A percentile compares a stretch with the other conserved stretches of the same genome.
Conservation (phyloP, 1,140 invertebrate genomes). For the Drosophila ananassae region DNA sequence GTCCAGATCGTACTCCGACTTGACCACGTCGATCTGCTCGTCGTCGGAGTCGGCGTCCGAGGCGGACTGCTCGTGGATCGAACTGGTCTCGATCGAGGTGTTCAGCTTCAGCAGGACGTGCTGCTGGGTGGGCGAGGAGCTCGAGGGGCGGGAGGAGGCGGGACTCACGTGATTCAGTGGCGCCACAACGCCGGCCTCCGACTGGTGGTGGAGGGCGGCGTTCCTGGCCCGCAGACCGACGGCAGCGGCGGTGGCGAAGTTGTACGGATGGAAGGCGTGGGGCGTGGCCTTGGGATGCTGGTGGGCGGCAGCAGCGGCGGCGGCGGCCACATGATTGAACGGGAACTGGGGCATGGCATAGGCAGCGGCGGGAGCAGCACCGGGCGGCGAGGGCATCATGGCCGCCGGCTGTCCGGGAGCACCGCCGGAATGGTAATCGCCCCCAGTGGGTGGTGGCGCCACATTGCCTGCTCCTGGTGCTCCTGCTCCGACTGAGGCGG, state of each 20-base stretch:
- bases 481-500: conserved; percentile 24
- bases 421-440: conserved; percentile 42
- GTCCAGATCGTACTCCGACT: conserved; percentile 88
- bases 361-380: conserved; percentile 65
- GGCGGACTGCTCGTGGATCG: conserved; percentile 87
- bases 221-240: conserved; percentile 77
- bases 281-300: conserved; percentile 56
- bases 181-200: conserved; percentile 8
- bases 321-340: conserved; percentile 84
- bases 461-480: background rate
- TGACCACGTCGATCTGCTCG: conserved; percentile 89
- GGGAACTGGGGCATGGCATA: conserved; percentile 84
- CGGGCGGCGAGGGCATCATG: conserved; percentile 84
- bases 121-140: conserved; percentile 85
- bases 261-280: conserved; percentile 81
- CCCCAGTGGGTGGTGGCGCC: conserved; percentile 9
- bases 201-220: conserved; percentile 60
- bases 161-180: conserved; percentile 84
- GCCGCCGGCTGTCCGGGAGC: conserved; percentile 39
- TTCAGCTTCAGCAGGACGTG: conserved; percentile 85
- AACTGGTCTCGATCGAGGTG: conserved; percentile 86
- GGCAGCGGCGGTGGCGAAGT: conserved; percentile 71
- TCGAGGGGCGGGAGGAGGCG: conserved; percentile 85
- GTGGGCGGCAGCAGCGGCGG: conserved; percentile 84
- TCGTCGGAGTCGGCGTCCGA: conserved; percentile 88